These are phyloP conservation scores for Periphyllus acericola DNA, from an alignment of 2,888 invertebrate genomes.

Conservation along the genomic window DNA sequence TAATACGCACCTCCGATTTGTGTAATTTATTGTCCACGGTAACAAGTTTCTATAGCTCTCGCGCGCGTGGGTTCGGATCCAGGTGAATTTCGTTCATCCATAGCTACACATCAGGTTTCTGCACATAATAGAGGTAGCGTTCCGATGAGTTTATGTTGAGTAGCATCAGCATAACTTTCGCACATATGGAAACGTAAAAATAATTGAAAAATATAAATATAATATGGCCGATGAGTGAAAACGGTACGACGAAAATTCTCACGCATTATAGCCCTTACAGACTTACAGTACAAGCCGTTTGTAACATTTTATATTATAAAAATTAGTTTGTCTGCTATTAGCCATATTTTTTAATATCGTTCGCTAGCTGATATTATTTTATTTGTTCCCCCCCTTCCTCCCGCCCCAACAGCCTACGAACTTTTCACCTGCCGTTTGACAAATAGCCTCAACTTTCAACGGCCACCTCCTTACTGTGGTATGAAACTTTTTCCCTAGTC, in stretches of 20 bases:
- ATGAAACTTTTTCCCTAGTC: constrained; percentile 35
- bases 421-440: constrained; percentile 5
- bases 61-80: neutral
- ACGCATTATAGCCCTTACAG: too few relatives aligned
- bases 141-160: neutral
- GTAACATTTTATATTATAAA: too few relatives aligned
- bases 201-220: too few relatives aligned
- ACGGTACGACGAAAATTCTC: too few relatives aligned
- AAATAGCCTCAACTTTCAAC: constrained; percentile 54
- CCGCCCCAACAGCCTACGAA: neutral
- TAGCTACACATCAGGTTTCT: neutral
- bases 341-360: neutral
- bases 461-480: neutral
- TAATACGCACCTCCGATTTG: neutral
- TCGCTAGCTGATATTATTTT: neutral
- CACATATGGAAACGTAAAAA: too few relatives aligned
- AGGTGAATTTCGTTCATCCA: neutral
- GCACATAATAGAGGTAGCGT: neutral
- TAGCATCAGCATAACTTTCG: too few relatives aligned
- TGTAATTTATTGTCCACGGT: constrained; percentile 31
- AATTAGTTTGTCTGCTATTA: neutral
- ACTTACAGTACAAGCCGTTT: too few relatives aligned
- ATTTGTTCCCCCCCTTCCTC: neutral
- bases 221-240: too few relatives aligned
- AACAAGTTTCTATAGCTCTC: neutral